Conservation (phyloP, 2,797 vertebrate species). For the Pogoniulus pusillus region DNA sequence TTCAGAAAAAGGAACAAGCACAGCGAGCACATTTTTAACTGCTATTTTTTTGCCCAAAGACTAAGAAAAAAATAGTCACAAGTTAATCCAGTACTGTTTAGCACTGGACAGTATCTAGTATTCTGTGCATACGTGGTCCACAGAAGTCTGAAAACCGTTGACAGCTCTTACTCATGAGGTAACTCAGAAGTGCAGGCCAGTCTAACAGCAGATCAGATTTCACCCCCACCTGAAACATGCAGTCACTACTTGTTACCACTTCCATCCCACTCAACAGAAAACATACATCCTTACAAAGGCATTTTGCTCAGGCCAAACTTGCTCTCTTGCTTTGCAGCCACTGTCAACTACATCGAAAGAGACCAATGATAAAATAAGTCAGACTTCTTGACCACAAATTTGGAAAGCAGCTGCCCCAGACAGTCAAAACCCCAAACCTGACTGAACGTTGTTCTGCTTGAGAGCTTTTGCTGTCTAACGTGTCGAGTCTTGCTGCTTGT, state of each 20-base stretch:
- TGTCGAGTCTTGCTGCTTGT: not conserved
- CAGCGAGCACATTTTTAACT: fast-evolving
- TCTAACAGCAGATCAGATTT: not conserved
- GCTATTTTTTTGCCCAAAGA: not conserved
- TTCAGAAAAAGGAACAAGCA: not conserved
- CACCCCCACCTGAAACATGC: not conserved
- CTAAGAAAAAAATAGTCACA: not conserved
- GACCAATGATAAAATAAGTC: not conserved
- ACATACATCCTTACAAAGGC: fast-evolving
- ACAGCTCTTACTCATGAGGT: not conserved
- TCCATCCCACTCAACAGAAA: not conserved
- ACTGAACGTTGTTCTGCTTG: fast-evolving
- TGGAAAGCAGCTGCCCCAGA: not conserved
- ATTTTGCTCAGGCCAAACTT: not conserved
- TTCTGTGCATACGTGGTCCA: not conserved
- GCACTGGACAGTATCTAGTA: not conserved
- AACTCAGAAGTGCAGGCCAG: not conserved
- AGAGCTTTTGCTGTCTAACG: not conserved
- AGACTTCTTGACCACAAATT: not conserved
- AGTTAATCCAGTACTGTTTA: fast-evolving
- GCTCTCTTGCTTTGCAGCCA: not conserved
- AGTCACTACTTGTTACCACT: not conserved
- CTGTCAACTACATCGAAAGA: fast-evolving
- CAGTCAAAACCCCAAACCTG: not conserved
- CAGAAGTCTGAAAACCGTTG: not conserved